Percentiles rank a stretch among this genome's conserved stretches.
phyloP scores from a whole-genome alignment of 2,113 vertebrate genomes.

The Hyaena hyaena region DNA sequence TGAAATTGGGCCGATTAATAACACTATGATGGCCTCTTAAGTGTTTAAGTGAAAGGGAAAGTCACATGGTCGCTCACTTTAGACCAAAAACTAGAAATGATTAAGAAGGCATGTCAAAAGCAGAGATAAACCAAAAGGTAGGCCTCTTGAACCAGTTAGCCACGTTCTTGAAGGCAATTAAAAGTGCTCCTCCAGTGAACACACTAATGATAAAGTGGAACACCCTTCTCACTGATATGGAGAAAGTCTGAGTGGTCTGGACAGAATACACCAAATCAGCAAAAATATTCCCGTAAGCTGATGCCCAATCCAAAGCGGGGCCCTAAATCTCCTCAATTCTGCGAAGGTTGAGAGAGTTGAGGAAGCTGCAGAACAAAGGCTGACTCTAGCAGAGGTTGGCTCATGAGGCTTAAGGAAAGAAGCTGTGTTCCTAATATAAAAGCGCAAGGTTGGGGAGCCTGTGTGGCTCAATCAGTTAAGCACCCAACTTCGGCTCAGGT shows the following conservation, averaged over 20 bases:
- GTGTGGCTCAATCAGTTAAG: too few relatives aligned
- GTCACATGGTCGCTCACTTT: neutral
- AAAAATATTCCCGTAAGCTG: neutral
- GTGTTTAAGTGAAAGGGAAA: neutral
- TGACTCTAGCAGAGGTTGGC: neutral
- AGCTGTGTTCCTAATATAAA: neutral
- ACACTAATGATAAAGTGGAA: neutral
- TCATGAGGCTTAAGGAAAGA: neutral
- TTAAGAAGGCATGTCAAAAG: neutral
- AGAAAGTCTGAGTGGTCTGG: neutral
- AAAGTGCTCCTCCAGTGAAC: neutral
- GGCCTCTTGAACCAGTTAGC: neutral
- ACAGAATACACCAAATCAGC: neutral
- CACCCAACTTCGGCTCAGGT: too few relatives aligned
- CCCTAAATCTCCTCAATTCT: neutral
- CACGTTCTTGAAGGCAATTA: neutral
- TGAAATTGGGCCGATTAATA: neutral
- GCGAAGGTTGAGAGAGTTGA: neutral
- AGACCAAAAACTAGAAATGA: neutral
- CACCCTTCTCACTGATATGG: neutral
- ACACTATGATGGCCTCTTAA: neutral
- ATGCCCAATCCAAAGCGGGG: neutral
- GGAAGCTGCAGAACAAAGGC: neutral
- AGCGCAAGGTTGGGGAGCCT: neutral
- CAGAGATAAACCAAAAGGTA: neutral